Base-by-base conservation (phyloP, 2,797 vertebrate genomes). In the Danionella dracula region DNA sequence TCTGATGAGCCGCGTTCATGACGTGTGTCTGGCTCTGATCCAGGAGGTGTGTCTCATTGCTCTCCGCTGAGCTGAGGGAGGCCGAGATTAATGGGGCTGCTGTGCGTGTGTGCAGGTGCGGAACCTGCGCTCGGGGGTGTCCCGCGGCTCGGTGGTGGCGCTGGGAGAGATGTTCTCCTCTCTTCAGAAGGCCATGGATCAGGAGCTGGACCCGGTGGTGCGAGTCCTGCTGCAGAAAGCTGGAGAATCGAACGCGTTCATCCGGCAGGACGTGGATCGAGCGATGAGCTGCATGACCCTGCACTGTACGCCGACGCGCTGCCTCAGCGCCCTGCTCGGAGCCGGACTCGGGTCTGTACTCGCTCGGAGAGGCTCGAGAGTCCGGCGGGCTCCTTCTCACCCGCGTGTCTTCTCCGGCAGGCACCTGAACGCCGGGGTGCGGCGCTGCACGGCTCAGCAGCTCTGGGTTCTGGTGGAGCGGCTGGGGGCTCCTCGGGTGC, bases 91-190 rank as follows among this genome's bases (percentile, higher is more conserved):
- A n/a, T n/a, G 23, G 8, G 15, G 2, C 64, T 6, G 17, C 2
- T 34, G 13, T 45, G 32, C 7, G 19, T 32, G 40, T 4, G 8
- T 56, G 72, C 81, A 99, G 97, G 94, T 98, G 51, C 96, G 91
- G 86, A 99, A 99, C 82, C 87, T 98, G 77, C 92, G 97, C 37
- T 97, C 97, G 31, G 86, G 90, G 12, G 95, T 99, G 75, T 96
- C 94, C 42, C 91, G 94, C 68, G 90, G 92, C 68, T 94, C 96
- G 1, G 89, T 99, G 63, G 83, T 90, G 56, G 93, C 94, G 34
- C 82, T 99, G 81, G 90, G 90, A 21, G 94, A 96, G 75, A 82
- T 98, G 81, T 99, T 93, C 79, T 89, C 80, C 63, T 71, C 88
- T 65, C 84, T 99, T 68, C 92, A 93, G 83, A 94, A 89, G 79